Conservation (phyloP, 2,888 invertebrate species). For the Torymus auratus region DNA sequence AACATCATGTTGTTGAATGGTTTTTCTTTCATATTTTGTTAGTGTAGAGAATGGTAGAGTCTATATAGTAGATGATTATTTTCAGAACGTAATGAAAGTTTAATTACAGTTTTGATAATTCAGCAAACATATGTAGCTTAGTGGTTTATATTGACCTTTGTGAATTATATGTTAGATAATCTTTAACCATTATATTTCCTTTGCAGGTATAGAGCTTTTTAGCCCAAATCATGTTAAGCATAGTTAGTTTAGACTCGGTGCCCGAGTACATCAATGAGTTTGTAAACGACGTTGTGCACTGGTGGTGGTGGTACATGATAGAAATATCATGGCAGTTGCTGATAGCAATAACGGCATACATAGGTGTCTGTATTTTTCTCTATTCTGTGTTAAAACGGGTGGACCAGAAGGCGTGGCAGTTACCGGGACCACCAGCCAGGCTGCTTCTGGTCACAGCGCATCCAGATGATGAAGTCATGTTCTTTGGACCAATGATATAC, state of each 20-base stretch:
- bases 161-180: no score
- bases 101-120: no score
- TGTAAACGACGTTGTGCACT: constrained; percentile 68
- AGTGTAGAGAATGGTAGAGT: no score
- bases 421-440: constrained; percentile 77
- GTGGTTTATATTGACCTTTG: no score
- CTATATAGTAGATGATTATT: no score
- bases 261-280: constrained; percentile 65
- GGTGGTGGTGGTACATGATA: constrained; percentile 73
- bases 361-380: constrained; percentile 70
- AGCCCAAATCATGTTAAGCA: constrained; percentile 47
- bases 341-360: constrained; percentile 69
- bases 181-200: neutral
- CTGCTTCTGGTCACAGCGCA: constrained; percentile 93
- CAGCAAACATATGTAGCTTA: no score
- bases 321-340: constrained; percentile 73
- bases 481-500: constrained; percentile 94
- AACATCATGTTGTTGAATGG: no score
- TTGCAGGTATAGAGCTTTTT: constrained; percentile 25
- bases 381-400: constrained; percentile 70
- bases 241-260: constrained; percentile 64
- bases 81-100: no score
- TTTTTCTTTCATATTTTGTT: no score
- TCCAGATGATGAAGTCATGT: constrained; percentile 99
- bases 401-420: constrained; percentile 72